Conservation (phyloP, 2,888 invertebrate species). For the Autographa pulchrina region DNA sequence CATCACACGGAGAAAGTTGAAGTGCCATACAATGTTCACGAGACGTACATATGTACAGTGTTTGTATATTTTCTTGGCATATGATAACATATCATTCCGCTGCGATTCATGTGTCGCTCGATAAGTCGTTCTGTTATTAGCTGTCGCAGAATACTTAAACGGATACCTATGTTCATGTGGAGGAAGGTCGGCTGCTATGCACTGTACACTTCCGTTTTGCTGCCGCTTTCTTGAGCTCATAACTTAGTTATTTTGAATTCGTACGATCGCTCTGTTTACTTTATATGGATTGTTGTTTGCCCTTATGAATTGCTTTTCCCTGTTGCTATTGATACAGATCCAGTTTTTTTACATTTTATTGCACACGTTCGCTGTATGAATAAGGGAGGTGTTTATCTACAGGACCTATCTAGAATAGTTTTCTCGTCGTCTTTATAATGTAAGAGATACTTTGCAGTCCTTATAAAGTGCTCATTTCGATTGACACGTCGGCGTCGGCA, state of each 20-base stretch:
- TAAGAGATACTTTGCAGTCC: constrained; percentile 20
- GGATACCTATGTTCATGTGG: constrained; percentile 56
- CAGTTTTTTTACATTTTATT: constrained; percentile 47
- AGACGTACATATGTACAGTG: constrained; percentile 73
- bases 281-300: constrained; percentile 56
- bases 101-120: constrained; percentile 59
- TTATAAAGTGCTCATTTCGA: constrained; percentile 27
- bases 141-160: constrained; percentile 47
- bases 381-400: constrained; percentile 45
- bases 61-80: constrained; percentile 70
- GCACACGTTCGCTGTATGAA: constrained; percentile 30
- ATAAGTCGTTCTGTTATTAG: constrained; percentile 60
- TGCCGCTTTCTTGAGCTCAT: constrained; percentile 68
- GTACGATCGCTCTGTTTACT: constrained; percentile 59
- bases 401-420: constrained; percentile 41
- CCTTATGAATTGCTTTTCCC: constrained; percentile 57
- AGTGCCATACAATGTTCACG: constrained; percentile 81
- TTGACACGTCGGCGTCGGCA: constrained; percentile 19
- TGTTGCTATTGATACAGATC: constrained; percentile 50
- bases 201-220: constrained; percentile 70
- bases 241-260: constrained; percentile 66
- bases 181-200: constrained; percentile 67
- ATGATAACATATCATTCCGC: constrained; percentile 55
- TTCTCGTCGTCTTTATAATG: constrained; percentile 34
- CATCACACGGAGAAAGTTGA: constrained; percentile 84